Evolutionary conservation across 2,797 vertebrate genomes (phyloP).

Genomic region (Notoglanidium macrostoma): DNA sequence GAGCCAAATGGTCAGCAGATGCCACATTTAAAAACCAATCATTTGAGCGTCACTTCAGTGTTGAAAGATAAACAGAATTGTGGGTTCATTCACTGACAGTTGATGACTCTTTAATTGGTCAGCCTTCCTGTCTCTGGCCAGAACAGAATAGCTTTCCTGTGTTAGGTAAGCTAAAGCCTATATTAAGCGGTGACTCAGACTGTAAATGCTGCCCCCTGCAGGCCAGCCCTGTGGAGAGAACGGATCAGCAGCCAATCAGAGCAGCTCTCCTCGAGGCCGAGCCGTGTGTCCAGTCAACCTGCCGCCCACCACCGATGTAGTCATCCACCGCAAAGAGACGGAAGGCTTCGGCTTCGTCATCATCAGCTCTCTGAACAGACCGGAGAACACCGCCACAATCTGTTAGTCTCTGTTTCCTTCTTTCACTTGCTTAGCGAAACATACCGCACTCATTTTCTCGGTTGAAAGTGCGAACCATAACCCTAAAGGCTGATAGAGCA

Average conservation of each 20-base stretch:
- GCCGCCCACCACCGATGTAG: conserved; percentile 87
- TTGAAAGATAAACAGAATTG: conserved; percentile 1
- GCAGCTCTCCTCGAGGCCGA: conserved; percentile 93
- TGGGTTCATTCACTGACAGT: conserved; percentile 19
- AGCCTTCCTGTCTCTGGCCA: neutral
- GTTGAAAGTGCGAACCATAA: neutral
- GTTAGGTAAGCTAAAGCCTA: conserved; percentile 14
- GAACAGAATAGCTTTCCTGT: neutral
- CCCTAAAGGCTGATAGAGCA: neutral
- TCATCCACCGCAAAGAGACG: conserved; percentile 97
- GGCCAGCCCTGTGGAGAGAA: conserved; percentile 93
- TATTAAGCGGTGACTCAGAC: conserved; percentile 16
- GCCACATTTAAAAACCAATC: conserved; percentile 9
- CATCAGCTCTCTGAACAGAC: conserved; percentile 97
- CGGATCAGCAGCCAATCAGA: conserved; percentile 91
- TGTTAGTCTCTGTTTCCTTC: conserved; percentile 75
- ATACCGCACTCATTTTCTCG: neutral
- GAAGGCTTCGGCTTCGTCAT: conserved; percentile 99
- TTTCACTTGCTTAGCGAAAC: neutral
- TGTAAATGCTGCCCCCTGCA: conserved; percentile 67
- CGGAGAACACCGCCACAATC: conserved; percentile 89
- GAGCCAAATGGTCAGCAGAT: conserved; percentile 19
- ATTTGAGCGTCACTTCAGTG: neutral
- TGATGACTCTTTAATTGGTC: conserved; percentile 13
- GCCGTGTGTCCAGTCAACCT: conserved; percentile 79